Percentiles rank a stretch among this genome's conserved stretches.
Conservation (phyloP, 2,113 vertebrate genomes). For the Myodes glareolus region DNA sequence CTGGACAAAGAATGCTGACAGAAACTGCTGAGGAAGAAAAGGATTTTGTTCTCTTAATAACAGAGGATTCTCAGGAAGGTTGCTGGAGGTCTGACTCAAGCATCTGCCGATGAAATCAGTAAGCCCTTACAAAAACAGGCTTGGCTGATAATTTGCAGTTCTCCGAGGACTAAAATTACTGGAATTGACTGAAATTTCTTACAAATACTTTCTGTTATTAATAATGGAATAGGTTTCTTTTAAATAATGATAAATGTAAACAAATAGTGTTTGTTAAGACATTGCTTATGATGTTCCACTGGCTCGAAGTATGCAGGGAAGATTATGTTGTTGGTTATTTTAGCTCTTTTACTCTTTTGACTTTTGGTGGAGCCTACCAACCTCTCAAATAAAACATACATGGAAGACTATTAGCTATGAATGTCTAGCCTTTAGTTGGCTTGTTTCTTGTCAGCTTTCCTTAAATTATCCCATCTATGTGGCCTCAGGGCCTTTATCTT, state of each 20-base stretch:
- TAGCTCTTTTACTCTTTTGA: too few relatives aligned
- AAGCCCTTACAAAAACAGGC: neutral
- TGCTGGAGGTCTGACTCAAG: neutral
- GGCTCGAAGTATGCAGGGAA: neutral
- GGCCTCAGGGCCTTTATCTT: too few relatives aligned
- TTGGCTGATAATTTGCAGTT: neutral
- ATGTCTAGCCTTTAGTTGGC: too few relatives aligned
- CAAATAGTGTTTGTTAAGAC: neutral
- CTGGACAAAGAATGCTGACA: neutral
- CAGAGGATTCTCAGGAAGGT: neutral
- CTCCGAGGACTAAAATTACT: neutral
- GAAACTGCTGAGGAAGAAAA: neutral
- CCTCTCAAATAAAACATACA: too few relatives aligned
- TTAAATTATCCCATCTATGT: too few relatives aligned
- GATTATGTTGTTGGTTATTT: neutral
- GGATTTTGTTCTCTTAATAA: neutral
- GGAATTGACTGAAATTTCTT: neutral
- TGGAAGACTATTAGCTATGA: too few relatives aligned
- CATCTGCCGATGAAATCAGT: neutral
- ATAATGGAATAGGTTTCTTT: neutral
- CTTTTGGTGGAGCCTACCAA: too few relatives aligned
- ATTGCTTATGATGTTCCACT: neutral
- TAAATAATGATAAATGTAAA: neutral
- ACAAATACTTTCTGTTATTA: neutral
- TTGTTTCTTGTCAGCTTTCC: too few relatives aligned